phyloP scores from a whole-genome alignment of 2,888 invertebrate species.

The Saturnia pavonia region DNA sequence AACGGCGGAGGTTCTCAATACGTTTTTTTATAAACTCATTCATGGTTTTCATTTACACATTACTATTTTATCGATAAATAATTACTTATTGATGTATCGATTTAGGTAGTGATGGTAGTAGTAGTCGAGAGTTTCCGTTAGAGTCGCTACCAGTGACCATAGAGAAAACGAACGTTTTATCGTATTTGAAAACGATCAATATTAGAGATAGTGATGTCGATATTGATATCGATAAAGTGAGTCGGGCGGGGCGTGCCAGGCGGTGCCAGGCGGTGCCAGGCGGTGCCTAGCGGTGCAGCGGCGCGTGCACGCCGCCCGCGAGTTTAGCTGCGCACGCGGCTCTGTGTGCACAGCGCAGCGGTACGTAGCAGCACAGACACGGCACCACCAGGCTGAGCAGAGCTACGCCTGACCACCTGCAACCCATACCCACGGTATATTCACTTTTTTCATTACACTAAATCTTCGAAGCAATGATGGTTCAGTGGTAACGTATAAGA shows the following conservation, averaged over 20 bases:
- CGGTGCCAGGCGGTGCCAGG: slow-evolving; percentile 8
- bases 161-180: background rate
- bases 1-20: too few relatives aligned
- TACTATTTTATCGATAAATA: too few relatives aligned
- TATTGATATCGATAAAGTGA: too few relatives aligned
- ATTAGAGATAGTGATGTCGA: too few relatives aligned
- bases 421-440: slow-evolving; percentile 19
- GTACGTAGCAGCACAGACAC: slow-evolving; percentile 96
- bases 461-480: too few relatives aligned
- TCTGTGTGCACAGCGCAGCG: slow-evolving; percentile 91
- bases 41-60: too few relatives aligned
- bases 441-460: background rate
- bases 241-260: too few relatives aligned
- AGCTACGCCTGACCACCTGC: slow-evolving; percentile 91
- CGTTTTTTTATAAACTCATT: too few relatives aligned
- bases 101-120: too few relatives aligned
- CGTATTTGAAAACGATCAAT: background rate
- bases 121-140: too few relatives aligned
- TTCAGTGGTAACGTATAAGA: too few relatives aligned
- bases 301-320: slow-evolving; percentile 91
- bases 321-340: slow-evolving; percentile 90
- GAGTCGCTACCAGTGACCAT: background rate
- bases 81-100: too few relatives aligned
- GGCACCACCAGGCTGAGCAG: slow-evolving; percentile 94
- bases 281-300: slow-evolving; percentile 33